Base-by-base conservation (phyloP, 2,888 invertebrate genomes). In the Tenthredo amoena region DNA sequence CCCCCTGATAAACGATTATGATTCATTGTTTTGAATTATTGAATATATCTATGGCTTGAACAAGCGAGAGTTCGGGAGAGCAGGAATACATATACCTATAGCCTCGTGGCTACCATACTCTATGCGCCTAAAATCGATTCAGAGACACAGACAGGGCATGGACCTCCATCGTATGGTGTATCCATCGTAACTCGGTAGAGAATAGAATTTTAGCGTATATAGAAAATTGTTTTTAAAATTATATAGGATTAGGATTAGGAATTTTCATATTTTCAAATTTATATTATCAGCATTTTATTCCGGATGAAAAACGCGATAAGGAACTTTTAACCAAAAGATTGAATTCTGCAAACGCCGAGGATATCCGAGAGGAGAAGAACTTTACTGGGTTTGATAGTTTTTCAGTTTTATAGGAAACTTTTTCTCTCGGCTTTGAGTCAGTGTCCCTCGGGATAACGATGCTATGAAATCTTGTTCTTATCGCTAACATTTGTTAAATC, bases 111-210 rank as follows among this genome's bases (percentile, higher is more conserved):
- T 68, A 68, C 68, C 68, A 83, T 90, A 90, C 91, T 90, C 91
- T 91, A 90, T 88, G 89, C 89, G 89, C 90, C 90, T 90, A 90
- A 91, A 92, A 92, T 92, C 92, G 92, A 92, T 92, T 90, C 90
- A 88, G 89, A 89, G 90, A 91, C 89, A 90, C 89, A 89, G 90
- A 89, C 90, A 87, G 89, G 90, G 90, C 91, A 91, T 90, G 89
- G 90, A 91, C 91, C 91, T 91, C 87, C 86, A 87, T 87, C 83
- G 37, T 83, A 90, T 86, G 86, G 87, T 89, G 84, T 86, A 87
- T 91, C 89, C 88, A 85, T 87, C 88, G 87, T 90, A 91, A 91
- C 90, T 91, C 87, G 62, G 77, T 34, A n/a, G 43, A 50, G 47
- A 68, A 83, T 50, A 55, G 26, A n/a, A 47, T 47, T 77, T 77